Conservation (phyloP, 2,797 vertebrate species). For the Passerculus sandwichensis region DNA sequence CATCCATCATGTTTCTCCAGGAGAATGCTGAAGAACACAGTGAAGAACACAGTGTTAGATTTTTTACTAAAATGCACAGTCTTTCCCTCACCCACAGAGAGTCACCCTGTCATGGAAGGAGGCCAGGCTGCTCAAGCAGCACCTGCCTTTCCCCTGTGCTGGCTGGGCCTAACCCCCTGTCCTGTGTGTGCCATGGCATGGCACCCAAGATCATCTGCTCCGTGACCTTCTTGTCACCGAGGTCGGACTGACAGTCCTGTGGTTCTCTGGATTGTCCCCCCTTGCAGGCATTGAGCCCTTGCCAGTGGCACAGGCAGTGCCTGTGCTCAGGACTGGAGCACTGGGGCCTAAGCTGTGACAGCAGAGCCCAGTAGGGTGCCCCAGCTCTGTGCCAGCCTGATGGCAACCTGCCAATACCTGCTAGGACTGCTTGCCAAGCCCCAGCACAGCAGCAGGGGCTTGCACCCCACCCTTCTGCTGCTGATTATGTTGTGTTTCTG, state of each 20-base stretch:
- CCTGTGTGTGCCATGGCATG: neutral
- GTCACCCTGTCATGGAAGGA: neutral
- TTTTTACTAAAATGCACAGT: neutral
- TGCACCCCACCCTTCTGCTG: neutral
- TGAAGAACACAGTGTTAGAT: neutral
- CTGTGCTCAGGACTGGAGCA: neutral
- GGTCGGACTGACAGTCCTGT: neutral
- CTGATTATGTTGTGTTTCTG: neutral
- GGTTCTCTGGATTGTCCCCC: neutral
- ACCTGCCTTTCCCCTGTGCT: neutral
- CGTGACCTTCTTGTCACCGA: rapidly evolving
- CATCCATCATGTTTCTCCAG: neutral
- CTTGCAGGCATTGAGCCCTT: neutral
- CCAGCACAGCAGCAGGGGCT: neutral
- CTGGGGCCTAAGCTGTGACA: neutral
- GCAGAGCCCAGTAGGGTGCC: neutral
- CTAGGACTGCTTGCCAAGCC: neutral
- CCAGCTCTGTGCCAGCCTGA: neutral
- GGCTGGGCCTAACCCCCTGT: neutral
- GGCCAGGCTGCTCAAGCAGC: neutral
- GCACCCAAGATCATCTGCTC: neutral
- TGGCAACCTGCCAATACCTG: neutral
- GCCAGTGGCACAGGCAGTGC: neutral
- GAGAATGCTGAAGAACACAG: neutral
- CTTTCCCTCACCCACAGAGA: neutral